Conservation (phyloP, 2,113 vertebrate genomes). For the Acrocephalus kingi region DNA sequence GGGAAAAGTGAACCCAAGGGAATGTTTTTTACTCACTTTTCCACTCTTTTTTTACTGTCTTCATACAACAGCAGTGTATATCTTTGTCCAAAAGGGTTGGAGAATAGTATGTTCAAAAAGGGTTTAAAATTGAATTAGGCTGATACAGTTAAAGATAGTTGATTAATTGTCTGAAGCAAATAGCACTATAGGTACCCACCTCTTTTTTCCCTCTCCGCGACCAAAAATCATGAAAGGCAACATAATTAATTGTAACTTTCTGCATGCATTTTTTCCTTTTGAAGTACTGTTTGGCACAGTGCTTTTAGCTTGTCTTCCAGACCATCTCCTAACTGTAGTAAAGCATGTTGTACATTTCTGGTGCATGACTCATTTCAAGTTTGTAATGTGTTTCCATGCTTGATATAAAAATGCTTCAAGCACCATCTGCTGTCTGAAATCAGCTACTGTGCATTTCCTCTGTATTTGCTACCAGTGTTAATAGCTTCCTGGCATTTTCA, state of each 20-base stretch:
- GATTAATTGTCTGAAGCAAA: background rate
- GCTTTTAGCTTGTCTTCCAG: background rate
- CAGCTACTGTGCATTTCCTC: background rate
- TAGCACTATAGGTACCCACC: background rate
- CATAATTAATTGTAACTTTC: background rate
- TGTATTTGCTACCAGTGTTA: background rate
- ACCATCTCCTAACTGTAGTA: background rate
- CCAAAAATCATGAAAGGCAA: background rate
- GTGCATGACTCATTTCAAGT: background rate
- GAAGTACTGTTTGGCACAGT: background rate
- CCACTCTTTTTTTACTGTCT: background rate
- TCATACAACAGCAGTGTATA: background rate
- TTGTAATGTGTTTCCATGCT: background rate
- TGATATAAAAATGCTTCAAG: slow-evolving; percentile 7
- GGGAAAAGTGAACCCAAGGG: background rate
- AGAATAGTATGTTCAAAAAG: background rate
- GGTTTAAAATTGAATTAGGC: background rate
- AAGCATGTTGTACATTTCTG: background rate
- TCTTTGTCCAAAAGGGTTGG: background rate
- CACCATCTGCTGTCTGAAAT: slow-evolving; percentile 62
- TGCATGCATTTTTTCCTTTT: background rate
- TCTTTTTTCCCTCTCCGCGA: background rate
- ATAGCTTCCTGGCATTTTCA: background rate
- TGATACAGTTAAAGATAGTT: background rate
- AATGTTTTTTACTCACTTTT: background rate